Evolutionary conservation across 2,113 vertebrate genomes (phyloP), one percentile per base, ranked within the genome.

Genomic region (Odocoileus hemionus): DNA sequence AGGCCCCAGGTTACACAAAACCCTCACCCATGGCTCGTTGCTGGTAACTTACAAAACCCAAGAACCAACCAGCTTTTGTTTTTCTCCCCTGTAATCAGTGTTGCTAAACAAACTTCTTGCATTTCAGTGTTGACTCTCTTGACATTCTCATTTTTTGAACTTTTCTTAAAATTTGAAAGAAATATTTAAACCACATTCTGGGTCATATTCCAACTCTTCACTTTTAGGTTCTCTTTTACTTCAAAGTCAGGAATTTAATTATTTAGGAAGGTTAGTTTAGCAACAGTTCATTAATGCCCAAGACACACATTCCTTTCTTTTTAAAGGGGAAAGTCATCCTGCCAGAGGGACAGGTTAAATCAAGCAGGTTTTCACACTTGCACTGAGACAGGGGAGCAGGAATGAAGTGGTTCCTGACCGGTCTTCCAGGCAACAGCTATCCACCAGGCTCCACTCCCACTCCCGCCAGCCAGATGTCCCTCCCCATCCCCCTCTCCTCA

Each of bases 191-290:
- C 52, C 30, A 25, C 55, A 33, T 45, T 64, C 52, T 57, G 47
- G 52, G 54, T 80, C 47, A 76, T 17, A 78, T 15, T 28, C 43
- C 25, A 57, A 83, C 23, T 36, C 76, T 95, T 45, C 52, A 95
- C 26, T 43, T 94, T 93, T 85, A 87, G 84, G 83, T 80, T 61
- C 12, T 92, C 23, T 43, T 76, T 54, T 17, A 94, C 36, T 92
- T 96, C 89, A 84, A 97, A 95, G 50, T 23, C 45, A 85, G 55
- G 58, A 57, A 88, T 87, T 90, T 92, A 96, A 92, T 92, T 94
- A 96, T 15, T 17, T 47, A 88, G 86, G 89, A 92, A 86, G 96
- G 64, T 36, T 67, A 86, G 43, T 76, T 96, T 96, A 70, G 87
- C 57, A 89, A 79, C 82, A 43, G 95, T 93, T 97, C 83, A 80